These are phyloP conservation scores for Drosophila longiperda DNA, from an alignment of 2,888 invertebrate genomes.

Conservation along the genomic window DNA sequence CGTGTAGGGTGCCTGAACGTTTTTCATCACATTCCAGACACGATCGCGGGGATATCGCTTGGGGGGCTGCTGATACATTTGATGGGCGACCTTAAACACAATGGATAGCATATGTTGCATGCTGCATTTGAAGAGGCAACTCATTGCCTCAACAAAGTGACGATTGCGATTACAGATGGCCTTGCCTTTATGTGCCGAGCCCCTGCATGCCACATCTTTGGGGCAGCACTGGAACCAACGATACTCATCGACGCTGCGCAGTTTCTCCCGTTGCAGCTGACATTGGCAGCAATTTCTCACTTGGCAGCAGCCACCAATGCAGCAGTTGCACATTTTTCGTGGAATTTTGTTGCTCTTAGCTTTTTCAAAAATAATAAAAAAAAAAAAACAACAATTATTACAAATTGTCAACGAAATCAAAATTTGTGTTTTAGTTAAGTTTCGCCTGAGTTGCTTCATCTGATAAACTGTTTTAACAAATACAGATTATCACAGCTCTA, in stretches of 20 bases:
- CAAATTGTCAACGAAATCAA: neutral
- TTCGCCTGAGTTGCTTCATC: neutral
- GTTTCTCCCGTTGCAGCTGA: neutral
- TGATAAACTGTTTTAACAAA: neutral
- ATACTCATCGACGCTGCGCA: slow-evolving; percentile 12
- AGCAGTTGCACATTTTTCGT: slow-evolving; percentile 30
- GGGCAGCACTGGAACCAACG: slow-evolving; percentile 47
- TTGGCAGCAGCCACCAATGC: slow-evolving; percentile 5
- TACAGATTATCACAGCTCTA: neutral
- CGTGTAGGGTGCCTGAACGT: slow-evolving; percentile 59
- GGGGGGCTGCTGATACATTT: slow-evolving; percentile 27
- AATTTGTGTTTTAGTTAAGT: neutral
- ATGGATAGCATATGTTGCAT: slow-evolving; percentile 39
- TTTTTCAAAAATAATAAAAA: neutral
- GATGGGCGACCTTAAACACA: slow-evolving; percentile 49
- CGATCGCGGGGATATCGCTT: slow-evolving; percentile 36
- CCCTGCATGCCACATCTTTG: neutral
- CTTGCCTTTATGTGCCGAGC: slow-evolving; percentile 6
- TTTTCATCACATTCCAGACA: slow-evolving; percentile 61
- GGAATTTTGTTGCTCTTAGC: slow-evolving; percentile 46
- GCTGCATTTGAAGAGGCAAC: slow-evolving; percentile 49
- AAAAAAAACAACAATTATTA: neutral
- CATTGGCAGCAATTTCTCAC: neutral
- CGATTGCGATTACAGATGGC: slow-evolving; percentile 34
- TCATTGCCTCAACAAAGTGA: slow-evolving; percentile 61